Evolutionary conservation across 2,888 invertebrate species (phyloP).

Genomic region (Patella depressa): DNA sequence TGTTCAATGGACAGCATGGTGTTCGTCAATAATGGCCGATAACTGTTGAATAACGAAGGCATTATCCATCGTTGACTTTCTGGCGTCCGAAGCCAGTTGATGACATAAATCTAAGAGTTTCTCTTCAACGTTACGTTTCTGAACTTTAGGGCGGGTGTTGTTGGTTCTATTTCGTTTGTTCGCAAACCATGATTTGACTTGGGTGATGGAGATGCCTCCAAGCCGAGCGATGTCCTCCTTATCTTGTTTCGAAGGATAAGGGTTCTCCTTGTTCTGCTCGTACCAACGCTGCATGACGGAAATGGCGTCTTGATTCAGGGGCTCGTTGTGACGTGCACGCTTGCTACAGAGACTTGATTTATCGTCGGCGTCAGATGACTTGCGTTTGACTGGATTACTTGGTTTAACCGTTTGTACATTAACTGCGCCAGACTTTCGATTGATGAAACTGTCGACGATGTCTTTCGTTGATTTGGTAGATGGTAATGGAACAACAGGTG

Average conservation of each 20-base stretch:
- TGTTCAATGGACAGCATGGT: neutral
- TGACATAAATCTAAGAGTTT: conserved; percentile 56
- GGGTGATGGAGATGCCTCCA: conserved; percentile 57
- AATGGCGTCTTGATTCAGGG: conserved; percentile 55
- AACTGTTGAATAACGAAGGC: conserved; percentile 61
- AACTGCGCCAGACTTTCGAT: neutral
- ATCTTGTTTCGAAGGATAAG: conserved; percentile 61
- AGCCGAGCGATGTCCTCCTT: conserved; percentile 55
- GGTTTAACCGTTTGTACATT: neutral
- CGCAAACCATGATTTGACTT: conserved; percentile 68
- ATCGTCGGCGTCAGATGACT: neutral
- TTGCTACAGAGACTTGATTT: conserved; percentile 19
- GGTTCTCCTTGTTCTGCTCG: conserved; percentile 51
- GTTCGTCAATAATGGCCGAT: conserved; percentile 49
- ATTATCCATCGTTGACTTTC: conserved; percentile 51
- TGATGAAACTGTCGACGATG: conserved; percentile 11
- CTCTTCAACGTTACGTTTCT: conserved; percentile 58
- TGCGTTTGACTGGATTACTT: neutral
- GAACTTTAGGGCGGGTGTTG: conserved; percentile 65
- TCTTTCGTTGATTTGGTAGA: conserved; percentile 2
- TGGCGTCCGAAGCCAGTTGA: conserved; percentile 49
- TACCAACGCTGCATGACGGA: conserved; percentile 64
- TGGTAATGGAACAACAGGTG: conserved; percentile 10
- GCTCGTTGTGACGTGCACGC: conserved; percentile 57
- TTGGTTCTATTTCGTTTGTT: conserved; percentile 66